phyloP scores from a whole-genome alignment of 1,140 invertebrate species.

The Zophobas morio region DNA sequence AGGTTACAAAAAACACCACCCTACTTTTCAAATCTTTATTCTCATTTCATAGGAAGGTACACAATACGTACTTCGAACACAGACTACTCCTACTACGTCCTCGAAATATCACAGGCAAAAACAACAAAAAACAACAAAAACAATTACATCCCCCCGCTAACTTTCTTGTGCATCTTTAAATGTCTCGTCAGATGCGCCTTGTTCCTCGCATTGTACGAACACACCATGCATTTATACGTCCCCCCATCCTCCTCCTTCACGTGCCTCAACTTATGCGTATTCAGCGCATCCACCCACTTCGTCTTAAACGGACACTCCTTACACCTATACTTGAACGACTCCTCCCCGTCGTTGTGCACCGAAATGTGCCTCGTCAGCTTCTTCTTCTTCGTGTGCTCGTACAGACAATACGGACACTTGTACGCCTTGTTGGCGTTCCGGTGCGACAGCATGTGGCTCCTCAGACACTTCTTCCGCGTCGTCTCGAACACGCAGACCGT shows the following conservation, averaged over 20 bases:
- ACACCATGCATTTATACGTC: constrained; percentile 27
- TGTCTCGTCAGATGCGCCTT: constrained; percentile 20
- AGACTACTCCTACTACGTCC: no score
- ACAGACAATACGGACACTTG: constrained; percentile 27
- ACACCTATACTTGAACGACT: constrained; percentile 27
- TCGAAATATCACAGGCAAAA: constrained; percentile 25
- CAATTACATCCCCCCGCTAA: background rate
- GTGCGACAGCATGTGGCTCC: constrained; percentile 30
- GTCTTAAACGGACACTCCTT: constrained; percentile 28
- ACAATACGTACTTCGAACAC: no score
- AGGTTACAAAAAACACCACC: no score
- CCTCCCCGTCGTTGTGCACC: constrained; percentile 19
- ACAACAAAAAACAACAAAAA: background rate
- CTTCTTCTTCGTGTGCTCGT: constrained; percentile 26
- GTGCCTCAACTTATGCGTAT: constrained; percentile 28
- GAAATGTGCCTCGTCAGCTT: constrained; percentile 17
- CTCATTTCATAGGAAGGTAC: no score
- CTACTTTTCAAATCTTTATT: no score
- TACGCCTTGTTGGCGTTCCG: constrained; percentile 22
- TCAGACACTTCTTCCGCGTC: constrained; percentile 25
- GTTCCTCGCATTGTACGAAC: constrained; percentile 26
- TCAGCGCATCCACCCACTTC: constrained; percentile 29
- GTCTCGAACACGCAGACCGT: constrained; percentile 27
- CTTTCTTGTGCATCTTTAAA: constrained; percentile 29
- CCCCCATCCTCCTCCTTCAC: constrained; percentile 28